phyloP scores from a whole-genome alignment of 2,888 invertebrate genomes.

The Tyria jacobaeae region DNA sequence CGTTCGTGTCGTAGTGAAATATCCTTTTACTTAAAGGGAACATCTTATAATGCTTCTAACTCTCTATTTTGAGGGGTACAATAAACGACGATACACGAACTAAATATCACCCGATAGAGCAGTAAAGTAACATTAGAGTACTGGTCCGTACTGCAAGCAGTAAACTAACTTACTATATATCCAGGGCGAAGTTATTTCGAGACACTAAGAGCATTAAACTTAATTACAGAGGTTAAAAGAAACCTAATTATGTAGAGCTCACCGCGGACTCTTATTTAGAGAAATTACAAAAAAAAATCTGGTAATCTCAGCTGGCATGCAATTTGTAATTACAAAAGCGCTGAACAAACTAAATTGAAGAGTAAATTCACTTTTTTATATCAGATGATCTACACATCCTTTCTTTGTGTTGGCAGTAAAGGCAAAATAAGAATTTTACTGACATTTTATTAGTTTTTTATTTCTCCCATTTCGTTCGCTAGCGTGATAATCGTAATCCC shows the following conservation, averaged over 20 bases:
- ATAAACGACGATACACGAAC: background rate
- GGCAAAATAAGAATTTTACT: conserved; percentile 4
- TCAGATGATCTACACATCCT: background rate
- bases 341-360: background rate
- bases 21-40: background rate
- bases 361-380: background rate
- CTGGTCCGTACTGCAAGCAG: background rate
- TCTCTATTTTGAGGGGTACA: background rate
- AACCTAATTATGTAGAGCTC: conserved; percentile 21
- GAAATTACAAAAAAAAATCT: conserved; percentile 9
- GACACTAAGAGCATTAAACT: conserved; percentile 16
- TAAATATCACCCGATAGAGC: background rate
- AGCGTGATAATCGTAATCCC: conserved; percentile 26
- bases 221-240: conserved; percentile 23
- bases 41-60: background rate
- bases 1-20: too few relatives aligned
- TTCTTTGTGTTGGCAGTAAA: conserved; percentile 5
- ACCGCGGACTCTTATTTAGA: conserved; percentile 8
- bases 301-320: conserved; percentile 1
- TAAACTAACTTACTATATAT: background rate
- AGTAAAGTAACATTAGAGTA: background rate
- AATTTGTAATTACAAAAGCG: background rate
- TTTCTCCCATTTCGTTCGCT: conserved; percentile 29
- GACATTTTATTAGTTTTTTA: conserved; percentile 25
- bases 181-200: conserved; percentile 16